phyloP scores from a whole-genome alignment of 2,113 vertebrate species.

The Platycercus adscitus region DNA sequence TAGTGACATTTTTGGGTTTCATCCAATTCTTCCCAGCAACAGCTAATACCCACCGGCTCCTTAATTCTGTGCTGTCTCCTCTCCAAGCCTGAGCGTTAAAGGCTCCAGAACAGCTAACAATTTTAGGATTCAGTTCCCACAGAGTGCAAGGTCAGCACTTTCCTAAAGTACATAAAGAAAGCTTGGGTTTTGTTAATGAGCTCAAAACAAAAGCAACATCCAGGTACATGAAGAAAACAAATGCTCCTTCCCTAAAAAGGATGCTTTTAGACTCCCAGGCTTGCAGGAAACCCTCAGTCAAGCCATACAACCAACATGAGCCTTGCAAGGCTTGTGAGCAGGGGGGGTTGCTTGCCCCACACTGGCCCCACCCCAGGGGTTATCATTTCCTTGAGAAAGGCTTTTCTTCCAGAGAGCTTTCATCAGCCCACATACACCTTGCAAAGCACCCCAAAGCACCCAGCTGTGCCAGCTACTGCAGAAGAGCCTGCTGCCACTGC shows the following conservation, averaged over 20 bases:
- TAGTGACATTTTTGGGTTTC: conserved; percentile 49
- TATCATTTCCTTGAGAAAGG: neutral
- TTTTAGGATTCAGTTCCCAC: conserved; percentile 24
- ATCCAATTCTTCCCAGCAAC: conserved; percentile 56
- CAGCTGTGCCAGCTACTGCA: neutral
- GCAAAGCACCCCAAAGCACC: neutral
- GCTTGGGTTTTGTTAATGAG: neutral
- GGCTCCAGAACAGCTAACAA: conserved; percentile 22
- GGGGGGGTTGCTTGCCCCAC: neutral
- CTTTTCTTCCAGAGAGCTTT: neutral
- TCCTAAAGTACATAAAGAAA: conserved; percentile 8
- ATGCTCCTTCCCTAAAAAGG: neutral
- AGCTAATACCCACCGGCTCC: conserved; percentile 23
- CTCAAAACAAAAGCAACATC: neutral
- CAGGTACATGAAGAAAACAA: neutral
- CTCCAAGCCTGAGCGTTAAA: conserved; percentile 6
- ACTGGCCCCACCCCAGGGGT: neutral
- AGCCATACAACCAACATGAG: neutral
- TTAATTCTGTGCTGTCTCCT: neutral
- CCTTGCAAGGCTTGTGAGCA: neutral
- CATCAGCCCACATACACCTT: neutral
- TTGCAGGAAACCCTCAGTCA: neutral
- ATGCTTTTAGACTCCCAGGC: neutral
- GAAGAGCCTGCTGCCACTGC: neutral
- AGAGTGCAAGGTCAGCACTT: conserved; percentile 4